phyloP scores from a whole-genome alignment of 2,113 vertebrate species.

The Brachyistius frenatus region DNA sequence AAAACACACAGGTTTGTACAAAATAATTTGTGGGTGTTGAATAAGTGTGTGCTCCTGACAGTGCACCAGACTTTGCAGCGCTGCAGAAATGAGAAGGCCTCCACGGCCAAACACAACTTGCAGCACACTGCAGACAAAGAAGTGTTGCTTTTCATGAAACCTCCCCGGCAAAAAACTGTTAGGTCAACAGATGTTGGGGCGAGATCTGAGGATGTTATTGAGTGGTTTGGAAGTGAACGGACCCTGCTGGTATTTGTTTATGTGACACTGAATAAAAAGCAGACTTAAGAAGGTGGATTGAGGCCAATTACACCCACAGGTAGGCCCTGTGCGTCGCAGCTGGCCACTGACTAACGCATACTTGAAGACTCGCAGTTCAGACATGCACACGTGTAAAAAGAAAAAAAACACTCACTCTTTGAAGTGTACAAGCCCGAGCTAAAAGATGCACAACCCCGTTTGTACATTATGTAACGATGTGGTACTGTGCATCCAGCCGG shows the following conservation, averaged over 20 bases:
- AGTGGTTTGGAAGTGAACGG: conserved; percentile 58
- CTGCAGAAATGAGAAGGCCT: conserved; percentile 31
- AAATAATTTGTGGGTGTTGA: conserved; percentile 62
- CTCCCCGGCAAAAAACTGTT: conserved; percentile 1
- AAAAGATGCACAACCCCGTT: conserved; percentile 34
- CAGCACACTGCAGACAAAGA: conserved; percentile 19
- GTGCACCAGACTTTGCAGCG: neutral
- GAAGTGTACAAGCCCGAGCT: conserved; percentile 49
- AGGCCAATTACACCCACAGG: conserved; percentile 67
- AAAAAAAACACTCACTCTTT: conserved; percentile 46
- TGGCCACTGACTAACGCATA: conserved; percentile 67
- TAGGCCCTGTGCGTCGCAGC: conserved; percentile 60
- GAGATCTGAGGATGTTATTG: conserved; percentile 65
- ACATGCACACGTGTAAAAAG: neutral
- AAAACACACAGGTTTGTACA: conserved; percentile 64
- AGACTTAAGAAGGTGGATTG: conserved; percentile 65
- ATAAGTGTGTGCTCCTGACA: conserved; percentile 22
- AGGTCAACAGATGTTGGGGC: conserved; percentile 59
- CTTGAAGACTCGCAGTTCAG: conserved; percentile 18
- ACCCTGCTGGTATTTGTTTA: conserved; percentile 72
- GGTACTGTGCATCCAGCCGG: neutral
- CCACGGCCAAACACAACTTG: conserved; percentile 27
- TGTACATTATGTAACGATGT: neutral
- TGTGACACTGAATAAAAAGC: conserved; percentile 74
- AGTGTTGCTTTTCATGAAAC: conserved; percentile 21